Evolutionary conservation across 2,113 vertebrate species (phyloP).

Genomic region (Megatriorchis doriae): DNA sequence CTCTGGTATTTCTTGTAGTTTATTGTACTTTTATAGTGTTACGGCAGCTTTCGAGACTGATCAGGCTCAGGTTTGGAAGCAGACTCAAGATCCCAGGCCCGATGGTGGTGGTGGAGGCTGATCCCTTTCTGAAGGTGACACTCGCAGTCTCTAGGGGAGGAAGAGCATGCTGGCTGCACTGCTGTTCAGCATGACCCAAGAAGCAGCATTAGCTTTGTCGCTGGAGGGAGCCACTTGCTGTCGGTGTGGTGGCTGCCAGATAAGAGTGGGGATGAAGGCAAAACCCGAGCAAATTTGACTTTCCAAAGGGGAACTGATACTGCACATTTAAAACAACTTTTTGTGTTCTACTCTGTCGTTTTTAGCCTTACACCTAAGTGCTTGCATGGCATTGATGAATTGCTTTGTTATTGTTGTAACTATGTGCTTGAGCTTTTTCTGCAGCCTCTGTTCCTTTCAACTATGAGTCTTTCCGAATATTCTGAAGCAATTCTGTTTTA

Average conservation of each 20-base stretch:
- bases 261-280: background rate
- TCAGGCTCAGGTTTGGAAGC: slow-evolving; percentile 41
- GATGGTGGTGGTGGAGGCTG: background rate
- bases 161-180: slow-evolving; percentile 6
- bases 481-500: slow-evolving; percentile 99
- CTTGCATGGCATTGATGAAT: slow-evolving; percentile 79
- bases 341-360: slow-evolving; percentile 67
- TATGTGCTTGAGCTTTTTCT: slow-evolving; percentile 87
- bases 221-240: background rate
- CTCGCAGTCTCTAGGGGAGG: background rate
- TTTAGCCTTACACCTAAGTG: slow-evolving; percentile 72
- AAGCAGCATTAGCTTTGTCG: background rate
- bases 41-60: background rate
- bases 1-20: background rate
- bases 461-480: slow-evolving; percentile 96
- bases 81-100: background rate
- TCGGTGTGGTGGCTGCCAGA: background rate
- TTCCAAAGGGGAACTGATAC: slow-evolving; percentile 48
- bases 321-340: slow-evolving; percentile 78
- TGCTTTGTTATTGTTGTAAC: slow-evolving; percentile 77
- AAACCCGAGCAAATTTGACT: background rate
- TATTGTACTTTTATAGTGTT: background rate
- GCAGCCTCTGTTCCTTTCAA: slow-evolving; percentile 88
- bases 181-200: background rate
- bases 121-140: slow-evolving; percentile 20